phyloP scores from a whole-genome alignment of 2,888 invertebrate species.

The Eledona agricola region DNA sequence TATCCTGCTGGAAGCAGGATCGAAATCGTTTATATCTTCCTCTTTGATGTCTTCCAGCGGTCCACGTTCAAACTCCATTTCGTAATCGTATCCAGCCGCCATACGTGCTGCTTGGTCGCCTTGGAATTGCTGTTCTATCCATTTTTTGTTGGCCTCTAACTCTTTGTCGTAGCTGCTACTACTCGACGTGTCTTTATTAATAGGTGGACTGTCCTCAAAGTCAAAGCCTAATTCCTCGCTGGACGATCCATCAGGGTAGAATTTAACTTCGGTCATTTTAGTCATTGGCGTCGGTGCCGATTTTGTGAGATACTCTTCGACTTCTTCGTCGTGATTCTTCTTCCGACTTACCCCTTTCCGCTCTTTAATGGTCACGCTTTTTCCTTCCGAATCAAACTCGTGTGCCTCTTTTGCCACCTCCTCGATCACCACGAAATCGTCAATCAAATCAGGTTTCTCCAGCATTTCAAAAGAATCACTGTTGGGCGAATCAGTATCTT shows the following conservation, averaged over 20 bases:
- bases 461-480: conserved; percentile 89
- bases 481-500: conserved; percentile 73
- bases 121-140: conserved; percentile 91
- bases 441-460: conserved; percentile 86
- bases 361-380: conserved; percentile 75
- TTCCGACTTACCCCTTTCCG: conserved; percentile 63
- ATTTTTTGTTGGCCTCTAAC: conserved; percentile 81
- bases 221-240: conserved; percentile 73
- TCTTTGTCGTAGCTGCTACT: conserved; percentile 63
- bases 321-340: conserved; percentile 75
- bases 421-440: conserved; percentile 88
- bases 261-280: conserved; percentile 63
- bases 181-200: conserved; percentile 47
- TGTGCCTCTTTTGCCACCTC: conserved; percentile 88
- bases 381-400: conserved; percentile 84
- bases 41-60: conserved; percentile 92
- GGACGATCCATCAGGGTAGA: conserved; percentile 64
- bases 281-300: conserved; percentile 72
- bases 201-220: conserved; percentile 73
- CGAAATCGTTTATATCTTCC: conserved; percentile 89
- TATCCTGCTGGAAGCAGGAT: conserved; percentile 75
- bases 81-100: conserved; percentile 71
- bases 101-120: conserved; percentile 71
- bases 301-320: conserved; percentile 75
- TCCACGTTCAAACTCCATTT: conserved; percentile 83